These are phyloP conservation scores for Chaetorhynchus papuensis DNA, from an alignment of 2,113 vertebrate genomes.

Conservation along the genomic window DNA sequence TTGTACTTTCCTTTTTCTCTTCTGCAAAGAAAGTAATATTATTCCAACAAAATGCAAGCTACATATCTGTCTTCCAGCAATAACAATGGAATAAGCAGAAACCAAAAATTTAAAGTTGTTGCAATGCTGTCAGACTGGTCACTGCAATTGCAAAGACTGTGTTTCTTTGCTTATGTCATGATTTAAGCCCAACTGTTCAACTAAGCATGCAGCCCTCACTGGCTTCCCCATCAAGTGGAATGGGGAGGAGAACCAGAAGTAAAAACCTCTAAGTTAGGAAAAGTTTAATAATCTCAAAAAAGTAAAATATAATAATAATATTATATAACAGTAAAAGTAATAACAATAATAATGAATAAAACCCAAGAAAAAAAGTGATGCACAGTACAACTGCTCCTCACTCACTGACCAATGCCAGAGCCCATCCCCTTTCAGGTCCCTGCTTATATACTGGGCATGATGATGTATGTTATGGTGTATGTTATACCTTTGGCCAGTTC, in stretches of 20 bases:
- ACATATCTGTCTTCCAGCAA: not conserved
- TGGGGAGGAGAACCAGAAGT: not conserved
- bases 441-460: not conserved
- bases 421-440: not conserved
- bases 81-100: not conserved
- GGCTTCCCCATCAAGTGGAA: not conserved
- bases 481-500: not conserved
- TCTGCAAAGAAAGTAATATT: not conserved
- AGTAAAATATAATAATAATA: not conserved
- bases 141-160: not conserved
- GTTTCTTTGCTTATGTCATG: not conserved
- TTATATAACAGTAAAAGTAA: not conserved
- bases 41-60: not conserved
- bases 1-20: not conserved
- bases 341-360: not conserved
- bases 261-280: not conserved
- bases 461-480: not conserved
- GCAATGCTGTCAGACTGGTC: not conserved
- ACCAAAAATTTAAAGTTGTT: not conserved
- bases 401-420: not conserved
- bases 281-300: not conserved
- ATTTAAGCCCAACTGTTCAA: not conserved
- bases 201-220: not conserved
- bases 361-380: not conserved
- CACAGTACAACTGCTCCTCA: not conserved